Percentiles rank a stretch among this genome's conserved stretches.
These are phyloP conservation scores for Olivierus martensii DNA, from an alignment of 1,140 invertebrate species.

Conservation along the genomic window DNA sequence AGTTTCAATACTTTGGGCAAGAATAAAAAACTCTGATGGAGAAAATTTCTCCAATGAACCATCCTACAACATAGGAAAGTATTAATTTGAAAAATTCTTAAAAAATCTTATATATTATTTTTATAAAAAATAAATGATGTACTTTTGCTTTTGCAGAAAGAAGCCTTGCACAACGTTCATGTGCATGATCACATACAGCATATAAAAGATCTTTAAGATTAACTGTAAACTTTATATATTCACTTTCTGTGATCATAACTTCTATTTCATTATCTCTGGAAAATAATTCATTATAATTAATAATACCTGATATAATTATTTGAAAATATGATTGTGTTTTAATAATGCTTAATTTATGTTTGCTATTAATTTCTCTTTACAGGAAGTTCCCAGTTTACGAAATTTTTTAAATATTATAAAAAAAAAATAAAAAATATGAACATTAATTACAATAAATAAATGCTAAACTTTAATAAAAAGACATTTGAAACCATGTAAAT, in stretches of 20 bases:
- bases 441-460: too few species aligned
- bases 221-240: slow-evolving; percentile 47
- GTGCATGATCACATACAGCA: slow-evolving; percentile 75
- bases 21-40: slow-evolving; percentile 56
- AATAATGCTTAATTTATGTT: too few species aligned
- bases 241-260: slow-evolving; percentile 46
- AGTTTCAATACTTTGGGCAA: slow-evolving; percentile 60
- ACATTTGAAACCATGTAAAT: too few species aligned
- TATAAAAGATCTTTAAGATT: slow-evolving; percentile 61
- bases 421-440: too few species aligned
- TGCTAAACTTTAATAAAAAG: too few species aligned
- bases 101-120: too few species aligned
- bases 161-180: slow-evolving; percentile 75
- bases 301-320: too few species aligned
- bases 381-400: too few species aligned
- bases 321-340: too few species aligned
- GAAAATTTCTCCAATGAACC: slow-evolving; percentile 37
- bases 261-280: slow-evolving; percentile 5
- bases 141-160: slow-evolving; percentile 52
- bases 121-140: neutral
- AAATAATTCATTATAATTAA: neutral
- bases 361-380: too few species aligned
- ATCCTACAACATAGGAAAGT: slow-evolving; percentile 25
- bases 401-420: too few species aligned
- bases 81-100: too few species aligned